These are phyloP conservation scores for Benitochromis conjunctus DNA, from an alignment of 2,113 vertebrate genomes.

Conservation along the genomic window DNA sequence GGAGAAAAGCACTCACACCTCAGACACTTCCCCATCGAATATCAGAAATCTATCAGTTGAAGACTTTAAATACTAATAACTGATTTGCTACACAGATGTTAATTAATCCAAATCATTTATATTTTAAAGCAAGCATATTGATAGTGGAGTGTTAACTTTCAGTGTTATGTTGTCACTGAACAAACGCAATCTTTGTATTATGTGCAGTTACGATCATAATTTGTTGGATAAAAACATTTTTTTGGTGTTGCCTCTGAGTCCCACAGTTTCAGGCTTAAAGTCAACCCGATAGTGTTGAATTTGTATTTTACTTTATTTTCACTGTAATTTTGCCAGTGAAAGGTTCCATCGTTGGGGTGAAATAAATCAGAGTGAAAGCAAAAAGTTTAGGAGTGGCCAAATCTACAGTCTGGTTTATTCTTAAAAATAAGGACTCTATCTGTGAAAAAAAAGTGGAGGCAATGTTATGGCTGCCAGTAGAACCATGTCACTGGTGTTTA, in stretches of 20 bases:
- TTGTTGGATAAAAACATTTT: not conserved
- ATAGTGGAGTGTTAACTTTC: not conserved
- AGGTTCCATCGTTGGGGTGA: not conserved
- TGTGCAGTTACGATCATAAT: not conserved
- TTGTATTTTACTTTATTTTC: not conserved
- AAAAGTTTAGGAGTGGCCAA: fast-evolving
- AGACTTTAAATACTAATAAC: not conserved
- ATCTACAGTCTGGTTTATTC: not conserved
- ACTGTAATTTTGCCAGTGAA: not conserved
- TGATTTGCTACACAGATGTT: not conserved
- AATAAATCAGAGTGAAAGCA: not conserved
- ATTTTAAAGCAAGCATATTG: not conserved
- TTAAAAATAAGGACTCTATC: not conserved
- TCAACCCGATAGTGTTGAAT: not conserved
- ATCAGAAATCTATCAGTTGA: not conserved
- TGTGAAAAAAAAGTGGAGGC: not conserved
- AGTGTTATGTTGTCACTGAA: not conserved
- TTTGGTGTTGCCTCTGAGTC: not conserved
- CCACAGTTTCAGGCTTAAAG: not conserved
- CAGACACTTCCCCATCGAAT: not conserved
- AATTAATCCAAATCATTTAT: not conserved
- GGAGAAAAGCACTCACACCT: not conserved
- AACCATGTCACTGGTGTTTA: not conserved
- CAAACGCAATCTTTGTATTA: not conserved
- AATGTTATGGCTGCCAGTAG: not conserved